Evolutionary conservation across 2,113 vertebrate genomes (phyloP), one percentile per base, ranked within the genome.

Genomic region (Oreotrochilus melanogaster): DNA sequence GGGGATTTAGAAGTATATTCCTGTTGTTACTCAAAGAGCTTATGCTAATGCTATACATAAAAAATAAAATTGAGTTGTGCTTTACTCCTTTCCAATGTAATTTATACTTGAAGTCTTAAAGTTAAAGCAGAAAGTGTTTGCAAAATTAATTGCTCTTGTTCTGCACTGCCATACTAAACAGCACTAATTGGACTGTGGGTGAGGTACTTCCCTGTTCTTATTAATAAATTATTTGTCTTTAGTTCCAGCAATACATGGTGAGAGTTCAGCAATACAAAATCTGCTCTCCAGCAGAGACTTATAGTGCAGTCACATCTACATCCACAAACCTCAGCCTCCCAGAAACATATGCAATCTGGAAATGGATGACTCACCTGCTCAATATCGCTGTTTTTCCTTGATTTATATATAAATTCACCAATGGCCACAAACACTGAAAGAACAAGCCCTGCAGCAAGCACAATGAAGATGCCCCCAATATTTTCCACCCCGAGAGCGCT

Each of bases 391-490:
- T 99, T 99, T 94, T 99, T 99, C 90, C 98, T 98, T 43, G 99
- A 99, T 97, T 99, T 99, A 96, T 99, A 99, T 96, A 99, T 98
- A 93, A 99, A 99, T 97, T 99, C 99, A 61, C 99, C 99, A 71
- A 99, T 99, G 76, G 99, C 99, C 88, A 99, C 99, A 76, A 99
- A 99, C n/a, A 99, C 99, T 1, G 99, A 99, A 16, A 99, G 99
- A 85, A 99, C 99, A 14, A 99, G 98, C 92, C 99, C 99, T 1
- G 99, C 99, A 4, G 99, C 99, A 31, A 99, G 98, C 58, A 99
- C 99, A 78, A 99, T 99, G 94, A 99, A 99, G 97, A 99, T 99
- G 45, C 99, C 99, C 3, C 99, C 99, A n/a, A 99, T 99, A 95
- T 99, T 99, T 97, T 99, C 99, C 90, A 99, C 99, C 0, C 99